phyloP scores from a whole-genome alignment of 2,113 vertebrate species.

The Dasyurus viverrinus region DNA sequence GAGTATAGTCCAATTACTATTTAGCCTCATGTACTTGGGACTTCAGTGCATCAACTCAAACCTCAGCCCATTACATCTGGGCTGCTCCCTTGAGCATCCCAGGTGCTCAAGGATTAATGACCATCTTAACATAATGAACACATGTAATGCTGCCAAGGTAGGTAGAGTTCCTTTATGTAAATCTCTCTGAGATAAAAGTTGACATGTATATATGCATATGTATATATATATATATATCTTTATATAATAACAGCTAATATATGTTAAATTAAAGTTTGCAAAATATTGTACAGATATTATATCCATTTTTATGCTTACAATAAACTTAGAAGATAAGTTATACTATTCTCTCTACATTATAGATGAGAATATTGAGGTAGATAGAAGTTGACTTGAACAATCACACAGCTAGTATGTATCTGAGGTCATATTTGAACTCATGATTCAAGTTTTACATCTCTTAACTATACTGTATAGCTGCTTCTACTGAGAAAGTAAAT shows the following conservation, averaged over 20 bases:
- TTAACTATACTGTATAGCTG: background rate
- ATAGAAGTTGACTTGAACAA: background rate
- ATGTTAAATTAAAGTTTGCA: background rate
- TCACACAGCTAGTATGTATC: background rate
- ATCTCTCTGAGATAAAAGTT: conserved; percentile 39
- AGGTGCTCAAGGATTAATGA: background rate
- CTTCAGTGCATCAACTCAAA: too few species aligned
- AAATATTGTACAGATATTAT: background rate
- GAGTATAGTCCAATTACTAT: too few species aligned
- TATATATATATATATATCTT: too few species aligned
- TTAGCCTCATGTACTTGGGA: too few species aligned
- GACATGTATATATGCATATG: background rate
- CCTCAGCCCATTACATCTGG: too few species aligned
- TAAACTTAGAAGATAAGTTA: background rate
- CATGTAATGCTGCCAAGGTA: background rate
- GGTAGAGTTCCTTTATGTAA: conserved; percentile 30
- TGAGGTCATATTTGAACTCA: background rate
- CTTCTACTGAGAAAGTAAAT: conserved; percentile 47
- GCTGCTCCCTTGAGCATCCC: background rate
- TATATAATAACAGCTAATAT: background rate
- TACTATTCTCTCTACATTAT: background rate
- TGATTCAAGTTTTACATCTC: background rate
- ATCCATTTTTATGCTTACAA: background rate
- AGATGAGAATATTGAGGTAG: background rate
- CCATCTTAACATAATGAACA: background rate